These are phyloP conservation scores for Cyclophora albipunctata DNA, from an alignment of 2,888 invertebrate genomes.

Conservation along the genomic window DNA sequence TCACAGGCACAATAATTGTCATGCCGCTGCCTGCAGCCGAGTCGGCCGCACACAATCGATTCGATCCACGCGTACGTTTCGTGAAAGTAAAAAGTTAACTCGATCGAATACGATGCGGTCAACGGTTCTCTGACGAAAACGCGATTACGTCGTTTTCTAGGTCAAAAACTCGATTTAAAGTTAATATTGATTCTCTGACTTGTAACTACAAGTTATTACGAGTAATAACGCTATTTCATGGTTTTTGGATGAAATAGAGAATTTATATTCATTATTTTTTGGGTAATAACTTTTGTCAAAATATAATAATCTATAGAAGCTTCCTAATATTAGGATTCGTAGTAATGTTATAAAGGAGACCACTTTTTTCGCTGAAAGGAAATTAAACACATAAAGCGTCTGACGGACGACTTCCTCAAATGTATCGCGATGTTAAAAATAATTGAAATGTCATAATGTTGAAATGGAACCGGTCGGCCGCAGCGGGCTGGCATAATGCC, in stretches of 20 bases:
- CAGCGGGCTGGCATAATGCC: constrained; percentile 3
- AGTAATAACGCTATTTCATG: background rate
- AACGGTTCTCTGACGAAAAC: constrained; percentile 48
- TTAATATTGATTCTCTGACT: constrained; percentile 47
- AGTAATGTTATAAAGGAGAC: constrained; percentile 5
- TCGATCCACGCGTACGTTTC: constrained; percentile 46
- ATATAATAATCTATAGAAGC: background rate
- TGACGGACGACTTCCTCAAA: constrained; percentile 13
- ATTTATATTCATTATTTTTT: background rate
- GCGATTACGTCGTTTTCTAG: constrained; percentile 53
- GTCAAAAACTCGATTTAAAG: constrained; percentile 55
- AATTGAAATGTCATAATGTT: constrained; percentile 12
- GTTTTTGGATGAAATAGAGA: background rate
- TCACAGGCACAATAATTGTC: constrained; percentile 65
- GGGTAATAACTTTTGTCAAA: background rate
- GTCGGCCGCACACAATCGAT: constrained; percentile 64
- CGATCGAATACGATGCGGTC: constrained; percentile 66
- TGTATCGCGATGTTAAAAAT: constrained; percentile 9
- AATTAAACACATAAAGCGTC: constrained; percentile 18
- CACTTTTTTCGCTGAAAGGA: constrained; percentile 10
- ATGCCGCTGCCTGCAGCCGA: constrained; percentile 63
- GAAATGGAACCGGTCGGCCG: background rate
- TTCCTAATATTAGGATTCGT: background rate
- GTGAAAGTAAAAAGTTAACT: constrained; percentile 68
- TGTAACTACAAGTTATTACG: constrained; percentile 19